phyloP scores from a whole-genome alignment of 1,140 invertebrate genomes.

The Zaprionus nigranus region DNA sequence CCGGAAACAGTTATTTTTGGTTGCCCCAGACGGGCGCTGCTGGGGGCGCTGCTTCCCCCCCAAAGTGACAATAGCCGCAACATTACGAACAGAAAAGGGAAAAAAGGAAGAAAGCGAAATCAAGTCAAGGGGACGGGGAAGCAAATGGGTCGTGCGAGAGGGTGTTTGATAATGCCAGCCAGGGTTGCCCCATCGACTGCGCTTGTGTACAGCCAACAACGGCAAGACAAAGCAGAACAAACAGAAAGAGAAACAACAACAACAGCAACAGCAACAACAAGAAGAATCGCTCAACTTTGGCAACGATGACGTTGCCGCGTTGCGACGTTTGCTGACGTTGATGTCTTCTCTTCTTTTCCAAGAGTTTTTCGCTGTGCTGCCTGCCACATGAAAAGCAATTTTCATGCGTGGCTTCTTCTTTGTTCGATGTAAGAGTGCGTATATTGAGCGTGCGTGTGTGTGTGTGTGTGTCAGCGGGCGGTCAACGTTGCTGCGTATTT shows the following conservation, averaged over 20 bases:
- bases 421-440: slow-evolving; percentile 40
- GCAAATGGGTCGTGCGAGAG: slow-evolving; percentile 1
- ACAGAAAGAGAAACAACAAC: slow-evolving; percentile 5
- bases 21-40: slow-evolving; percentile 63
- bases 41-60: slow-evolving; percentile 2
- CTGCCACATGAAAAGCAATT: slow-evolving; percentile 74
- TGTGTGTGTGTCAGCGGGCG: slow-evolving; percentile 48
- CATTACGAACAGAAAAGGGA: slow-evolving; percentile 51
- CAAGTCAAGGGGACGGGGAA: background rate
- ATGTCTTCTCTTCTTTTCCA: slow-evolving; percentile 59
- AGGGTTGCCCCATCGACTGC: slow-evolving; percentile 8
- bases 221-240: slow-evolving; percentile 43
- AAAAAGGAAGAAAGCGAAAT: slow-evolving; percentile 27
- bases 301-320: slow-evolving; percentile 63
- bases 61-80: slow-evolving; percentile 53
- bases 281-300: slow-evolving; percentile 11
- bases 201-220: slow-evolving; percentile 39
- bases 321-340: slow-evolving; percentile 55
- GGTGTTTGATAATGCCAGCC: slow-evolving; percentile 8
- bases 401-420: slow-evolving; percentile 81
- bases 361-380: slow-evolving; percentile 28
- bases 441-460: slow-evolving; percentile 20
- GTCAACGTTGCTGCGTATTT: slow-evolving; percentile 66
- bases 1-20: slow-evolving; percentile 81
- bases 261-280: background rate